Base-by-base conservation (phyloP, 2,797 vertebrate species). In the Sebastes matsubarae region DNA sequence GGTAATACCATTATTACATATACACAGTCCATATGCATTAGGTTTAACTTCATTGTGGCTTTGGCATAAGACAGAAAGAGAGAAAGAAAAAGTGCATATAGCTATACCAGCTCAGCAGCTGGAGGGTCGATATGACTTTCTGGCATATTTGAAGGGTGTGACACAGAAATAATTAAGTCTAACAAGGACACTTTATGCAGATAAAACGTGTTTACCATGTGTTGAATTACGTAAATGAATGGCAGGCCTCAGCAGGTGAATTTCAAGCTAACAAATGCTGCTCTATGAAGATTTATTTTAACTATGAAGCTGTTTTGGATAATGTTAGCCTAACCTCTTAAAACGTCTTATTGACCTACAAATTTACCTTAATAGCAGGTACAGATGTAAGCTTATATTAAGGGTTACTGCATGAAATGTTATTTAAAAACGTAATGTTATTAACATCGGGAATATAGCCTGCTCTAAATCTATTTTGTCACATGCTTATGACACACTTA, bases 1-100 rank as follows among this genome's bases (percentile, higher is more conserved):
- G 85, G 86, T 87, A 88, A 88, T 80, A 57, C 68, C 61, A 60
- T 75, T 72, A 79, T 38, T 38, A 38, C 38, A 38, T 38, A 78
- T 81, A 85, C 66, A 71, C 24, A 59, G 32, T 3, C 38, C 14
- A n/a, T 50, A 63, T 27, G 64, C 34, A 65, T 77, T 61, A 63
- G 32, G 32, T 34, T 34, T 34, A 34, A 76, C 16, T n/a, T 75
- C 64, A 82, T 68, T 81, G 80, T 60, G 57, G 81, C 36, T 78
- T 75, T 67, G 69, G 67, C 27, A 12, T 50, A 3, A 36, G 11
- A 22, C 32, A 34, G 32, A 34, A 24, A 22, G 4, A 25, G 2
- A 30, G 29, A 30, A 67, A 30, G 27, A 14, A 14, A 8, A 5
- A 66, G 52, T 16, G 54, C 12, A 36, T 36, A 4, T 66, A 63